phyloP scores from a whole-genome alignment of 2,113 vertebrate species.

The Chaenocephalus aceratus region DNA sequence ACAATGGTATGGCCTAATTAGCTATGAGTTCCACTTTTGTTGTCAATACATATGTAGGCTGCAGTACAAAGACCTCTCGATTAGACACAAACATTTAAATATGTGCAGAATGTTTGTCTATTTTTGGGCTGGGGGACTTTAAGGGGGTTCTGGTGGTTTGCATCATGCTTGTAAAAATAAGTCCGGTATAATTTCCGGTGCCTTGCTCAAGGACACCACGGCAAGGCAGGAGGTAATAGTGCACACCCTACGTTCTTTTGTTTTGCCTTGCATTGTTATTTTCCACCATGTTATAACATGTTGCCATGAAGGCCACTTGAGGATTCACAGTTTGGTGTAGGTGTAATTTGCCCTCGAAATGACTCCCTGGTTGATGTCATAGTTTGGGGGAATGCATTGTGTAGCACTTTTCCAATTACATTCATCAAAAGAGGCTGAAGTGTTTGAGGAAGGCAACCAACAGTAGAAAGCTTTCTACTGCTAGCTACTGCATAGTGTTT shows the following conservation, averaged over 20 bases:
- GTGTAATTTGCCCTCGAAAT: constrained; percentile 30
- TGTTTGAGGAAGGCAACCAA: not conserved
- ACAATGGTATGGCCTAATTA: constrained; percentile 32
- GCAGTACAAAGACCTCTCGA: constrained; percentile 1
- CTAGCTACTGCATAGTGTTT: not conserved
- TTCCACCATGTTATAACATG: constrained; percentile 5
- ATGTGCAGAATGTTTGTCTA: constrained; percentile 45
- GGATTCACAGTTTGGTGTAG: not conserved
- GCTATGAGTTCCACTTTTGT: constrained; percentile 13
- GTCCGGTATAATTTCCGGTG: not conserved
- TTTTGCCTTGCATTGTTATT: not conserved
- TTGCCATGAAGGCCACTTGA: constrained; percentile 17
- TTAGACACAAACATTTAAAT: constrained; percentile 46
- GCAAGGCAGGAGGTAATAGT: too few species aligned
- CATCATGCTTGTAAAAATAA: constrained; percentile 66
- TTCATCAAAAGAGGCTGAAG: constrained; percentile 14
- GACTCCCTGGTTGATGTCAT: constrained; percentile 18
- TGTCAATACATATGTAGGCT: constrained; percentile 37
- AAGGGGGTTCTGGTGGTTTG: constrained; percentile 46
- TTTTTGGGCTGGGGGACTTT: constrained; percentile 24
- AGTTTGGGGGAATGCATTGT: constrained; percentile 2
- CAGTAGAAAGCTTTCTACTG: not conserved
- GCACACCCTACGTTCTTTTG: not conserved
- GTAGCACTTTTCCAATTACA: not conserved
- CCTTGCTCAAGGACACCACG: too few species aligned